A percentile compares a stretch with the other conserved stretches of the same genome.
Conservation (phyloP, 2,113 vertebrate species). For the Saimiri boliviensis region DNA sequence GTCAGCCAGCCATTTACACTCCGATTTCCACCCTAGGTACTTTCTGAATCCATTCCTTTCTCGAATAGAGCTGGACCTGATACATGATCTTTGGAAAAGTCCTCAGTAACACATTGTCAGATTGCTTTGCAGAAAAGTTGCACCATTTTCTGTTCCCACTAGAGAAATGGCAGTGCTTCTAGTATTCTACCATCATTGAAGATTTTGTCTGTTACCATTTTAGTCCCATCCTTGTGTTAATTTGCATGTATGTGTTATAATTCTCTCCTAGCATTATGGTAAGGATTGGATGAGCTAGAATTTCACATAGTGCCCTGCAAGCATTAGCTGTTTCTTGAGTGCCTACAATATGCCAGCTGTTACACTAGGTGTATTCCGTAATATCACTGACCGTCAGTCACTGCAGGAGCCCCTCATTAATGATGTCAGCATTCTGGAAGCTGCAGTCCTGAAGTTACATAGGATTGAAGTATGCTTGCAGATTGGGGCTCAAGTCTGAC, state of each 20-base stretch:
- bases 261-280: not conserved
- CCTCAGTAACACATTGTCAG: not conserved
- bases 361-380: fast-evolving
- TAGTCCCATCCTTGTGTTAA: not conserved
- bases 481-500: not conserved
- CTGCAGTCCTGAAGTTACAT: not conserved
- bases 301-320: not conserved
- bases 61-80: fast-evolving
- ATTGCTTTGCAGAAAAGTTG: not conserved
- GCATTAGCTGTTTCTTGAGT: not conserved
- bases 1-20: too few species aligned
- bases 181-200: fast-evolving
- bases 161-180: not conserved
- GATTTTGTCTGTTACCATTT: not conserved
- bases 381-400: too few species aligned
- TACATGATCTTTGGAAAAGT: not conserved
- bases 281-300: not conserved
- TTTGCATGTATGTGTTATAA: not conserved
- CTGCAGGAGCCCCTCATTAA: not conserved
- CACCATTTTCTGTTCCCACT: not conserved
- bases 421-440: not conserved
- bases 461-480: not conserved
- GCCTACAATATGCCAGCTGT: fast-evolving
- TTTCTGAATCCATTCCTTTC: not conserved
- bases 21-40: not conserved